These are phyloP conservation scores for Hemaris fuciformis DNA, from an alignment of 2,888 invertebrate genomes.

Conservation along the genomic window DNA sequence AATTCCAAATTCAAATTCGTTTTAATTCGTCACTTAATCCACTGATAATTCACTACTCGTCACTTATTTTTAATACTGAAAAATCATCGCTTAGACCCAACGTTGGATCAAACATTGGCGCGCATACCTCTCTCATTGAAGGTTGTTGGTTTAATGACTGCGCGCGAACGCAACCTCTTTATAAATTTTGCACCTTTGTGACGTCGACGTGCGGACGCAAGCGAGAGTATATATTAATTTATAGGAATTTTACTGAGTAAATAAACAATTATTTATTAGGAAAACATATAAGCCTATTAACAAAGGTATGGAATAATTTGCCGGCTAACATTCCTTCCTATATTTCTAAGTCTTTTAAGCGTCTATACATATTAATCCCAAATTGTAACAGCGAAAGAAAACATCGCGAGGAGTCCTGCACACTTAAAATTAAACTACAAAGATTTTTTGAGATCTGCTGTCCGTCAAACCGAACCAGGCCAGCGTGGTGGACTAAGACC, in stretches of 20 bases:
- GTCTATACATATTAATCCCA: no score
- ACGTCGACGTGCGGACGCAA: not conserved
- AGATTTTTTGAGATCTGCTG: no score
- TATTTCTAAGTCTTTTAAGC: no score
- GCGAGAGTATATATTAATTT: not conserved
- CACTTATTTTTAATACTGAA: not conserved
- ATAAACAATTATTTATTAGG: not conserved
- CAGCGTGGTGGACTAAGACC: no score
- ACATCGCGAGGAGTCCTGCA: no score
- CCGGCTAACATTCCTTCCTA: no score
- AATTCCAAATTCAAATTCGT: not conserved
- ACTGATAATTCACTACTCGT: not conserved
- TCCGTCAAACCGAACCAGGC: no score
- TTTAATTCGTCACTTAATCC: not conserved
- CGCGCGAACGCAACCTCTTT: not conserved
- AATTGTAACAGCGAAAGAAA: no score
- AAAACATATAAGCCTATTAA: no score
- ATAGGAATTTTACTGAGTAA: not conserved
- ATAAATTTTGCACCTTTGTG: not conserved
- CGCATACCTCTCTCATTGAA: not conserved
- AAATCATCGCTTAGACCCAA: not conserved
- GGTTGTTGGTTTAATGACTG: not conserved
- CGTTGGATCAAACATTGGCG: not conserved
- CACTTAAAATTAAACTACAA: no score
- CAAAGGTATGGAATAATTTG: no score